Evolutionary conservation across 2,888 invertebrate genomes (phyloP), one percentile per base, ranked within the genome.

Genomic region (Neria commutata): DNA sequence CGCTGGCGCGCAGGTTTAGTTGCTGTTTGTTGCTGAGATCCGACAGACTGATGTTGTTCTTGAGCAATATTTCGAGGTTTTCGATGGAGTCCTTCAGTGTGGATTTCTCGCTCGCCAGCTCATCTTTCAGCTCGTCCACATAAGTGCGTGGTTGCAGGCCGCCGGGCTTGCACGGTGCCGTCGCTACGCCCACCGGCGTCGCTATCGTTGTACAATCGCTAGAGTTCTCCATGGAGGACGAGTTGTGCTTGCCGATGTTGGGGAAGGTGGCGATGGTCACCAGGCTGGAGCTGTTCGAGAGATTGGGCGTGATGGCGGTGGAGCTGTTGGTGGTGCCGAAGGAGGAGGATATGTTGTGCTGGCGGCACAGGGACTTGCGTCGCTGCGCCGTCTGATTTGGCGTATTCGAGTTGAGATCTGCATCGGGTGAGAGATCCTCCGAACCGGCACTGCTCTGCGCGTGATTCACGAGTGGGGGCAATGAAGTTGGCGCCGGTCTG

Each of bases 1-100:
- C 66, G 1, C 64, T 63, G n/a, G 75, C 70, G 23, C 80, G 70
- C 1, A 81, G 67, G 62, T 76, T 79, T 65, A 78, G 73, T 56
- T 81, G 81, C 63, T 81, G 81, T 56, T 81, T 81, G 55, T 74
- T 79, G 67, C 78, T 81, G 62, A 81, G 68, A 68, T 81, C 81
- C 33, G 82, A 82, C 8, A 82, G 68, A 47, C 81, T 81, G 17
- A 82, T 78, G 62, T 82, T 80, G 67, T 82, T 81, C 72, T 82
- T 81, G 6, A 82, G 70, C 56, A 82, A 67, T 25, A 80, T 79
- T 67, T 81, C 81, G 16, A 82, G 66, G 62, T 81, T 82, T 67
- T 82, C 81, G 56, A 82, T 82, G 49, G 81, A 82, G 58, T 80
- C 79, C 66, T 79, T 81, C 10, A 82, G 67, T 1, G 72, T 60